phyloP scores from a whole-genome alignment of 2,888 invertebrate species.

The Nudaria mundana region DNA sequence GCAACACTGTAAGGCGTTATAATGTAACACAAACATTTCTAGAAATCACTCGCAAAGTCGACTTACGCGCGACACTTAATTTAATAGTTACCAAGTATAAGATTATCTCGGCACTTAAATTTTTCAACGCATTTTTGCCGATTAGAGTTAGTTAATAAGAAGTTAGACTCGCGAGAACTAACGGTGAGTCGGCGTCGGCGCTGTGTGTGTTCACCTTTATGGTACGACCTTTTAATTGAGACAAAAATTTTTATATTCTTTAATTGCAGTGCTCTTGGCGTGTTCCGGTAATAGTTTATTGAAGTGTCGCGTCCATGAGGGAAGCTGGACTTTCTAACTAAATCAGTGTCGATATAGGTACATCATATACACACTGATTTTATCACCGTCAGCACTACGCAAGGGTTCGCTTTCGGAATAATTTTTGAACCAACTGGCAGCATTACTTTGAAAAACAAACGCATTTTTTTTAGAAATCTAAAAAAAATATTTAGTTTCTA shows the following conservation, averaged over 20 bases:
- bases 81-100: conserved; percentile 31
- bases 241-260: conserved; percentile 43
- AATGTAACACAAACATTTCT: conserved; percentile 22
- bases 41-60: conserved; percentile 26
- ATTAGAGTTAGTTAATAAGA: conserved; percentile 27
- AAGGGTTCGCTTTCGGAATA: no score
- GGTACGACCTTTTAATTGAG: conserved; percentile 43
- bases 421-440: no score
- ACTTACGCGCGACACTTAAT: conserved; percentile 32
- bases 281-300: background rate
- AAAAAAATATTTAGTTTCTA: no score
- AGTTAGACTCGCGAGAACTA: conserved; percentile 23
- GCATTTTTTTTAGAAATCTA: no score
- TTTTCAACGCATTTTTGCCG: conserved; percentile 29
- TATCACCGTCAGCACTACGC: no score
- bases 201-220: conserved; percentile 40
- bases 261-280: conserved; percentile 21
- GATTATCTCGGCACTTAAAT: conserved; percentile 27
- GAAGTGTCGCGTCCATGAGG: background rate
- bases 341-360: no score
- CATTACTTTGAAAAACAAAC: no score
- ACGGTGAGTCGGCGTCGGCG: conserved; percentile 21
- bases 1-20: conserved; percentile 8
- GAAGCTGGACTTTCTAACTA: no score
- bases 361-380: no score